Percentiles rank a stretch among this genome's conserved stretches.
Evolutionary conservation across 1,140 invertebrate species (phyloP).

Genomic region (Archivesica marissinica): DNA sequence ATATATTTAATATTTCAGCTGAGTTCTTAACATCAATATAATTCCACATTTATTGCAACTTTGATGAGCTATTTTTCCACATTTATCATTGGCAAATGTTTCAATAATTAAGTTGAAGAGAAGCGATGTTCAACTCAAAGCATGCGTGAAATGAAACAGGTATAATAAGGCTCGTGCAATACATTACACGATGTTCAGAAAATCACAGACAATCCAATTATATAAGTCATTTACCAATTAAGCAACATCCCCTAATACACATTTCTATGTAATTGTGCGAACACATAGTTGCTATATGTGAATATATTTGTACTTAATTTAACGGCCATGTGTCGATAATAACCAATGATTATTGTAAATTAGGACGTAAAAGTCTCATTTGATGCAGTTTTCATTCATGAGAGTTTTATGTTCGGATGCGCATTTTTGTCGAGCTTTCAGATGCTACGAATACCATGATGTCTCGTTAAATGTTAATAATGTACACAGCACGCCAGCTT

Average conservation of each 20-base stretch:
- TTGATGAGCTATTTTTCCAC: background rate
- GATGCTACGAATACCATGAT: no score
- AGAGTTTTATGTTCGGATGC: no score
- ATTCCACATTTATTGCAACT: background rate
- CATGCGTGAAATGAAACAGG: no score
- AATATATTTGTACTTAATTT: background rate
- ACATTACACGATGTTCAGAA: background rate
- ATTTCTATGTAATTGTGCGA: background rate
- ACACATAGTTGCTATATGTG: background rate
- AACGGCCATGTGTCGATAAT: background rate
- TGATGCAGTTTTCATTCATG: no score
- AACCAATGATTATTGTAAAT: background rate
- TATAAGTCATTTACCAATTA: constrained; percentile 4
- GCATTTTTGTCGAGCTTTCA: no score
- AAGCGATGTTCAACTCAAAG: no score
- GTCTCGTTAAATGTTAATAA: no score
- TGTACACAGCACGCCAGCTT: no score
- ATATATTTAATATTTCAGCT: constrained; percentile 10
- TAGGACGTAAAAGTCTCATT: no score
- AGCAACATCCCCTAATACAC: background rate
- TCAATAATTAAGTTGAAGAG: background rate
- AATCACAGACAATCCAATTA: constrained; percentile 1
- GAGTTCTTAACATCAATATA: constrained; percentile 4
- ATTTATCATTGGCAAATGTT: constrained; percentile 29
- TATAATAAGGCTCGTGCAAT: no score